Base-by-base conservation (phyloP, 1,140 invertebrate genomes). In the Proctacanthus coquilletti region DNA sequence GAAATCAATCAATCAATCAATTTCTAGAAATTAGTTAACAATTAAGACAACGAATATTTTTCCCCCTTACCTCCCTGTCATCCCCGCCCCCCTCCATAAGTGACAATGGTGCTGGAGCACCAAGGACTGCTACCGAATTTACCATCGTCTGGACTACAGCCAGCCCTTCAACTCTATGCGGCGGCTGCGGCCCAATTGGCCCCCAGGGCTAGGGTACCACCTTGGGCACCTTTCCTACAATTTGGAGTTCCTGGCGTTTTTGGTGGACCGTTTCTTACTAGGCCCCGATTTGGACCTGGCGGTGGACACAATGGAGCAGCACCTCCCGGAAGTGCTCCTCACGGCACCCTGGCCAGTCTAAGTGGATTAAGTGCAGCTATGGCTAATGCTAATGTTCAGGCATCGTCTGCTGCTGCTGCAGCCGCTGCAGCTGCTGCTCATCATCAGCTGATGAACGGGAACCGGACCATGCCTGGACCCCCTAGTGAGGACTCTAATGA, bases 401-500 rank as follows among this genome's bases (percentile, higher is more conserved):
- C 57, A 29, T 57, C 54, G 18, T 52, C 53, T 19, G 55, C 55
- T 4, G 52, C 48, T 9, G 55, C 55, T 1, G 55, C 55, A n/a
- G 55, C 54, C 3, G 57, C 55, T 0, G 50, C 57, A 25, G 55
- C 51, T 10, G 57, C 53, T 21, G 56, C 56, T 25, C 55, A 58
- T 39, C 56, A 60, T 38, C 53, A 54, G 2, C 46, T 60, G 20
- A 49, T 60, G 50, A 56, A 54, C 13, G 52, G 52, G 32, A 60
- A 59, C 42, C 49, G 56, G 20, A 54, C 56, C 39, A 48, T 50
- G 40, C 52, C 53, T 18, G 57, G 56, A 18, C 57, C 67, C 37
- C 68, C 66, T n/a, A 70, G 68, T 40, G 68, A 70, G 37, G 67
- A 68, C 41, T 70, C 67, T 17, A 70, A 70, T 42, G 68, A 70